Conservation (phyloP, 2,113 vertebrate species). For the Heptranchias perlo region DNA sequence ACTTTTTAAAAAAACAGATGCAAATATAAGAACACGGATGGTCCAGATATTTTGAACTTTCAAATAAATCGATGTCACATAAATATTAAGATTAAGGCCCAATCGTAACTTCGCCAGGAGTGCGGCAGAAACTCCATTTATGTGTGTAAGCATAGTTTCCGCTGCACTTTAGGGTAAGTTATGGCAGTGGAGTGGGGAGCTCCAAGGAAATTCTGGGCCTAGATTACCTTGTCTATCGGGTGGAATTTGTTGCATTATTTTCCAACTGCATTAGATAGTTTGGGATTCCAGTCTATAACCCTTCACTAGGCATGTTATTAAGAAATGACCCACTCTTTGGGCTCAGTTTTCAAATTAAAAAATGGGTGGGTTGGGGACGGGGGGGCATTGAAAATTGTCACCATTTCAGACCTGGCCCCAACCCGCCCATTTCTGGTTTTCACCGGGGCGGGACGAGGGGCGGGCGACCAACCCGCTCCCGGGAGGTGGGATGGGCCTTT, state of each 20-base stretch:
- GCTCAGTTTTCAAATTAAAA: neutral
- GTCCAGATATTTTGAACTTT: no score
- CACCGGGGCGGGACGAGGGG: no score
- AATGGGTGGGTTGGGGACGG: no score
- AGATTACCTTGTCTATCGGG: neutral
- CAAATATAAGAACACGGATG: neutral
- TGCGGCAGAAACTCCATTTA: no score
- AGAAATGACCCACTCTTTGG: neutral
- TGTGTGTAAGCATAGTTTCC: no score
- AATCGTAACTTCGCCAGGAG: no score
- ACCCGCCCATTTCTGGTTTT: no score
- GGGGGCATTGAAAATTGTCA: no score
- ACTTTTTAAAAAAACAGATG: neutral
- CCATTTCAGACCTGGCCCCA: no score
- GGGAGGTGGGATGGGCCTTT: no score
- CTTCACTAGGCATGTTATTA: neutral
- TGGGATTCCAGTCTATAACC: neutral
- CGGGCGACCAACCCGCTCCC: no score
- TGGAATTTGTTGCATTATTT: neutral
- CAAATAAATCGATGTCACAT: neutral
- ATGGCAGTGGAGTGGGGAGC: neutral
- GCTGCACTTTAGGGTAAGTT: neutral
- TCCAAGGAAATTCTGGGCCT: neutral
- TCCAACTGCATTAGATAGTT: neutral
- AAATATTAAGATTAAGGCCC: neutral